Evolutionary conservation across 2,888 invertebrate species (phyloP).

Genomic region (Sesia apiformis): DNA sequence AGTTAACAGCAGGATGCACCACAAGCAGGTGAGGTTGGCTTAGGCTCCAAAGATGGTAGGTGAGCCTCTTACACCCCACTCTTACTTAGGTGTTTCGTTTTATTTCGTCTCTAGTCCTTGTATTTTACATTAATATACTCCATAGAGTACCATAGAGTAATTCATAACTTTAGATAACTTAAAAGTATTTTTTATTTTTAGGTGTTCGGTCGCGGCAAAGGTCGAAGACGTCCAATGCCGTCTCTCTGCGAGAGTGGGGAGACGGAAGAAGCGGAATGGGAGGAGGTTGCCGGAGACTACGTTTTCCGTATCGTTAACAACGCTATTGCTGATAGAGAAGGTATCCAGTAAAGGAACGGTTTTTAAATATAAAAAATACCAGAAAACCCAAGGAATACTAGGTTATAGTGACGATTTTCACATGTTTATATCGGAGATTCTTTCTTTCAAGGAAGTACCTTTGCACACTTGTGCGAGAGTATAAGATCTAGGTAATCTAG

Average conservation of each 20-base stretch:
- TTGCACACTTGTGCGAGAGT: too few species aligned
- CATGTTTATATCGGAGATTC: too few species aligned
- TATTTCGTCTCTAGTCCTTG: not conserved
- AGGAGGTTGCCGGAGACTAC: slow-evolving; percentile 81
- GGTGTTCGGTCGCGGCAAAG: slow-evolving; percentile 75
- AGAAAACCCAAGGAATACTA: too few species aligned
- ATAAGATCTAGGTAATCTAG: too few species aligned
- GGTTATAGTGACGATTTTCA: too few species aligned
- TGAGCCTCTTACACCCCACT: too few species aligned
- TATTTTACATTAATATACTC: not conserved
- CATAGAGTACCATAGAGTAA: not conserved
- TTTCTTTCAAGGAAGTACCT: too few species aligned
- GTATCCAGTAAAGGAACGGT: slow-evolving; percentile 37
- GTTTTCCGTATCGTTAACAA: slow-evolving; percentile 93
- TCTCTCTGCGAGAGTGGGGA: slow-evolving; percentile 77
- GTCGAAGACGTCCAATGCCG: slow-evolving; percentile 77
- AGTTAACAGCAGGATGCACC: too few species aligned
- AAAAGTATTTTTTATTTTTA: slow-evolving; percentile 10
- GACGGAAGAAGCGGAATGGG: slow-evolving; percentile 71
- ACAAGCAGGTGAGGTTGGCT: too few species aligned
- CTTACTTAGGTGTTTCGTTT: not conserved
- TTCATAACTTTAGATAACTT: not conserved
- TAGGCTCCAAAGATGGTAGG: too few species aligned
- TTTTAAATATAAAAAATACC: too few species aligned
- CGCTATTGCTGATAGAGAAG: slow-evolving; percentile 79